Conservation (phyloP, 2,888 invertebrate genomes). For the Dorcus parallelipipedus region DNA sequence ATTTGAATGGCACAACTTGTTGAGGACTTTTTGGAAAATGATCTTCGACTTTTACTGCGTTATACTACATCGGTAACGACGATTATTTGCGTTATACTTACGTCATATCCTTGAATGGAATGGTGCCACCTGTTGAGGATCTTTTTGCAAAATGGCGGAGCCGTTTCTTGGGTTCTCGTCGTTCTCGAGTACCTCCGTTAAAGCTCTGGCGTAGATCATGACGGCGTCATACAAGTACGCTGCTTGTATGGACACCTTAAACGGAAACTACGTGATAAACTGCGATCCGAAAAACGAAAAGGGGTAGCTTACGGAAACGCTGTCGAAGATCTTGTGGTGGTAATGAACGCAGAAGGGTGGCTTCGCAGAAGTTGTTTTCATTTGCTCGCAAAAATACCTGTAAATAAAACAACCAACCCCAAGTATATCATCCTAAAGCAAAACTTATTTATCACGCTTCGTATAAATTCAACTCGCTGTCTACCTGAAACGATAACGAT, state of each 20-base stretch:
- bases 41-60: too few relatives aligned
- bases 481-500: too few relatives aligned
- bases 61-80: too few relatives aligned
- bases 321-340: constrained; percentile 70
- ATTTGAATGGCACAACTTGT: too few relatives aligned
- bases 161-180: constrained; percentile 74
- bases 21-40: too few relatives aligned
- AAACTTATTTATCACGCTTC: too few relatives aligned
- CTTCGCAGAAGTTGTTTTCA: constrained; percentile 65
- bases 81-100: constrained; percentile 46
- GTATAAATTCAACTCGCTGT: too few relatives aligned
- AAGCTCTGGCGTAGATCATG: constrained; percentile 78
- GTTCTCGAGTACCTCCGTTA: constrained; percentile 67
- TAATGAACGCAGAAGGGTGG: constrained; percentile 77
- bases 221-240: constrained; percentile 86
- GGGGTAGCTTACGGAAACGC: constrained; percentile 59
- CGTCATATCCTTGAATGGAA: constrained; percentile 77
- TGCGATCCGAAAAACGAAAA: too few relatives aligned
- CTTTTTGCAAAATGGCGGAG: constrained; percentile 66
- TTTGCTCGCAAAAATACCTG: constrained; percentile 68
- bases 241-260: constrained; percentile 75
- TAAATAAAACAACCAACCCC: constrained; percentile 29
- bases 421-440: too few relatives aligned
- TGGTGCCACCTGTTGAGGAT: constrained; percentile 74
- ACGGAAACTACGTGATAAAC: too few relatives aligned